phyloP scores from a whole-genome alignment of 2,888 invertebrate species.

The Phyto melanocephala region DNA sequence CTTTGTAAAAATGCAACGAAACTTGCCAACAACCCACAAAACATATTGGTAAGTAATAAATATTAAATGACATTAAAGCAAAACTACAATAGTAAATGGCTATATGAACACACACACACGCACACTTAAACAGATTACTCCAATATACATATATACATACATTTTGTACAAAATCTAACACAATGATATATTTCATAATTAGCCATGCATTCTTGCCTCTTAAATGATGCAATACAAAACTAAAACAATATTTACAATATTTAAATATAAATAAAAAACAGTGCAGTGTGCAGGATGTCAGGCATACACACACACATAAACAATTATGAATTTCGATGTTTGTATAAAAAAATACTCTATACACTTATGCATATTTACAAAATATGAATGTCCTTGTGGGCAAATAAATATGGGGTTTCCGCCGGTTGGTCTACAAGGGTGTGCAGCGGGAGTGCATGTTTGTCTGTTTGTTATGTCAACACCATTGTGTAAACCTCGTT shows the following conservation, averaged over 20 bases:
- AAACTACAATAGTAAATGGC: background rate
- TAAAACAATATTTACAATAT: conserved; percentile 4
- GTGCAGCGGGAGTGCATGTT: conserved; percentile 15
- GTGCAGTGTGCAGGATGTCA: conserved; percentile 32
- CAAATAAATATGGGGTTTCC: conserved; percentile 41
- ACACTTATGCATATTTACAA: conserved; percentile 23
- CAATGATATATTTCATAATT: conserved; percentile 53
- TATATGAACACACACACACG: background rate
- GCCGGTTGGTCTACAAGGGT: background rate
- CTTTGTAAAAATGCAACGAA: conserved; percentile 37
- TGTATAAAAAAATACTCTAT: conserved; percentile 1
- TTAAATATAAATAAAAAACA: conserved; percentile 25
- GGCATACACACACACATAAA: background rate
- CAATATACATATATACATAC: background rate
- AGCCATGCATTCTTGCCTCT: conserved; percentile 25
- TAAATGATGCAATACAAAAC: conserved; percentile 43
- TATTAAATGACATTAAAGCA: conserved; percentile 13
- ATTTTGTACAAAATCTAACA: background rate
- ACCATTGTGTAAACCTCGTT: conserved; percentile 60
- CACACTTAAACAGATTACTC: background rate
- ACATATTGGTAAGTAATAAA: conserved; percentile 39
- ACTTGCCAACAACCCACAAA: background rate
- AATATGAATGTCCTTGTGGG: conserved; percentile 48
- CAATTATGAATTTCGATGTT: background rate
- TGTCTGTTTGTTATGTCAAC: conserved; percentile 51